phyloP scores from a whole-genome alignment of 2,113 vertebrate species.

The Herpailurus yagouaroundi region DNA sequence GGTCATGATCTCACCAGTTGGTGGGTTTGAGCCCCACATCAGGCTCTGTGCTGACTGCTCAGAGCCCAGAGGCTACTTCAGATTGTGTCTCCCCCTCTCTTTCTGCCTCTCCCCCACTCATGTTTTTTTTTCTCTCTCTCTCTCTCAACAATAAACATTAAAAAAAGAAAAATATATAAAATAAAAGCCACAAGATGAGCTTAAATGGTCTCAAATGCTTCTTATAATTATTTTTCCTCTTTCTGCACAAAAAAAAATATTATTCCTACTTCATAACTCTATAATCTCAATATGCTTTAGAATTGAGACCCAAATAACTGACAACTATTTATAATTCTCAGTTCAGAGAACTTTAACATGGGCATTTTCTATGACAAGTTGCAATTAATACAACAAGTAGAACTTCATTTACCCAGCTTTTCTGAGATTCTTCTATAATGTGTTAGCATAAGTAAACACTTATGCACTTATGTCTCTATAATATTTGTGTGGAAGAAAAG shows the following conservation, averaged over 20 bases:
- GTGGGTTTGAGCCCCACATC: no score
- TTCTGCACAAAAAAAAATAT: background rate
- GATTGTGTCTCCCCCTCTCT: no score
- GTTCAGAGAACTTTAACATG: background rate
- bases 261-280: background rate
- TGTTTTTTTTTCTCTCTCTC: no score
- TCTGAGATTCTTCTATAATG: background rate
- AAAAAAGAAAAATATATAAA: no score
- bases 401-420: background rate
- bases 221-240: background rate
- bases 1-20: no score
- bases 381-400: background rate
- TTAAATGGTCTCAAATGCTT: background rate
- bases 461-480: background rate
- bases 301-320: background rate
- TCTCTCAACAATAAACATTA: no score
- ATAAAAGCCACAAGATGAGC: background rate
- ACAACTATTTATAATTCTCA: background rate
- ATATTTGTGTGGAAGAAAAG: background rate
- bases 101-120: no score
- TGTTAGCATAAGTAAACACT: background rate
- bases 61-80: no score
- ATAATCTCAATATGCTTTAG: background rate
- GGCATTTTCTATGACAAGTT: background rate
- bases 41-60: no score